Percentiles rank a stretch among this genome's conserved stretches.
Conservation (phyloP, 1,140 invertebrate genomes). For the Subanguina moxae region DNA sequence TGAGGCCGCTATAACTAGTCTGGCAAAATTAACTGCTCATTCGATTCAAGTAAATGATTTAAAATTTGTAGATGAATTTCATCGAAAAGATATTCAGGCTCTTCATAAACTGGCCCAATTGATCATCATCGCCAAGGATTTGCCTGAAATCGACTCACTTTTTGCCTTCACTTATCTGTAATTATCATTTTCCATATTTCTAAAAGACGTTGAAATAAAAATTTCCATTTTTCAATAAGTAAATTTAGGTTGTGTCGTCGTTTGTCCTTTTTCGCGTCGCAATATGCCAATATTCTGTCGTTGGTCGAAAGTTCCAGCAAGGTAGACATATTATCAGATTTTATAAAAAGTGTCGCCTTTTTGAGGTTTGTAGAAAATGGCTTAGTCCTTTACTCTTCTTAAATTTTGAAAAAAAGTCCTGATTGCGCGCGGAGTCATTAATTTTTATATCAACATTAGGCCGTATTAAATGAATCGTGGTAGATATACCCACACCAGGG, state of each 20-base stretch:
- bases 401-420: too few relatives aligned
- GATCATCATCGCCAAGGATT: conserved; percentile 31
- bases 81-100: too few relatives aligned
- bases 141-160: conserved; percentile 29
- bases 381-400: too few relatives aligned
- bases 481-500: too few relatives aligned
- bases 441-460: too few relatives aligned
- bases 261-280: conserved; percentile 40
- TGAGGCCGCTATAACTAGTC: conserved; percentile 29
- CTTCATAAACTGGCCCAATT: conserved; percentile 34
- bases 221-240: background rate
- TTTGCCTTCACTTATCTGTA: conserved; percentile 35
- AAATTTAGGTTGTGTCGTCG: conserved; percentile 24
- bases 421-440: too few relatives aligned
- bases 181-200: background rate
- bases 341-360: too few relatives aligned
- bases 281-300: conserved; percentile 38
- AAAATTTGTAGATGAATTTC: too few relatives aligned
- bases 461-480: too few relatives aligned
- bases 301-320: conserved; percentile 29
- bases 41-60: conserved; percentile 40
- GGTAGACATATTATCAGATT: conserved; percentile 13
- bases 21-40: conserved; percentile 36
- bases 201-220: too few relatives aligned
- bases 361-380: too few relatives aligned